Base-by-base conservation (phyloP, 2,888 invertebrate genomes). In the Campopleginae sp. region DNA sequence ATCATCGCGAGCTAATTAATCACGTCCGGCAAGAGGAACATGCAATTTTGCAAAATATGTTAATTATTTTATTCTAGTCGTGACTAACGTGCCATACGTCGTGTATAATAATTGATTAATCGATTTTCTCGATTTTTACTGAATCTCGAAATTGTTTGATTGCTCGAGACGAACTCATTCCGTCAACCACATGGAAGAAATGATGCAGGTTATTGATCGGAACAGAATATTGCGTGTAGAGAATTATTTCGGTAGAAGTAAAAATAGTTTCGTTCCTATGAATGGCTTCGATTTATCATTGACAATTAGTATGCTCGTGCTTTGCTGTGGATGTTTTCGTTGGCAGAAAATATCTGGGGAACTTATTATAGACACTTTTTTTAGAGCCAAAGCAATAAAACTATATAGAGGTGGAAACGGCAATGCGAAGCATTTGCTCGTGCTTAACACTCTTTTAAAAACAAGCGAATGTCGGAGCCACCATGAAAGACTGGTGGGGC, bases 351-450 rank as follows among this genome's bases (percentile, higher is more conserved):
- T 27, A 14, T 27, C 14, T 10, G 2, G 14, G 14, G 14, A 27
- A 58, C 27, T 14, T 58, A 58, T 27, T 14, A 14, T 4, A 5
- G 27, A 58, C 1, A 12, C 12, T 23, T 27, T 23, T 27, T 58
- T 4, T n/a, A n/a, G 65, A 54, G 63, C 63, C 65, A 72, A 42
- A 46, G 79, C 66, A 76, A 85, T 85, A 85, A 79, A 85, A 79
- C 17, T 23, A 23, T 31, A n/a, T 23, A 61, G 48, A 23, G 51
- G 78, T 79, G 27, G 33, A 54, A 79, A 78, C 78, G 42, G 38
- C 68, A 58, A 68, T 68, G 51, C 27, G 42, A 68, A 80, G 75
- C 44, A 78, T 80, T 80, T 82, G 48, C 75, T 58, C 71, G 75
- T 79, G 74, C 51, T 72, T 38, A 33, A 58, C 48, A 68, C 19